These are phyloP conservation scores for Dolichopus griseipennis DNA, from an alignment of 2,888 invertebrate genomes.

Conservation along the genomic window DNA sequence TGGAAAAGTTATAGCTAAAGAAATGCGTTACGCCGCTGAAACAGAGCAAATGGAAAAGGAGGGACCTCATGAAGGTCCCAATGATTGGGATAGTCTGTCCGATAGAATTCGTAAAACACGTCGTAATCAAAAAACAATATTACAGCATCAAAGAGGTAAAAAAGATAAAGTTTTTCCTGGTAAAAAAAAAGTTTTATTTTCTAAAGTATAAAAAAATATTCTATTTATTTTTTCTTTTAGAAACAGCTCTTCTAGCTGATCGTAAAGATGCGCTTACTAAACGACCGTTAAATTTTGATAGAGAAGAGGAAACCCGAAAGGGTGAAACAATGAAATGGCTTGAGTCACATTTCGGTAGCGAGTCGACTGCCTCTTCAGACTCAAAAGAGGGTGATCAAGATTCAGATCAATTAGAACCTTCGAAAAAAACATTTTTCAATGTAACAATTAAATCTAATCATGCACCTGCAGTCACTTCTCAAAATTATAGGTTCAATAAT, in stretches of 20 bases:
- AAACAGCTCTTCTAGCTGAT: slow-evolving; percentile 46
- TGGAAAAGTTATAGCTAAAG: slow-evolving; percentile 69
- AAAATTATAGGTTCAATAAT: slow-evolving; percentile 40
- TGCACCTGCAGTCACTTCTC: slow-evolving; percentile 43
- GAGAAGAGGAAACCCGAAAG: slow-evolving; percentile 81
- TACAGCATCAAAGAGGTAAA: slow-evolving; percentile 47
- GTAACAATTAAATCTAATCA: slow-evolving; percentile 60
- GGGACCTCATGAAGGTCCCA: slow-evolving; percentile 56
- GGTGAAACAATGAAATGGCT: slow-evolving; percentile 87
- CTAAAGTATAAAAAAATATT: slow-evolving; percentile 17
- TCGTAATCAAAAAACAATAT: slow-evolving; percentile 44
- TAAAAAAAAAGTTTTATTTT: slow-evolving; percentile 11
- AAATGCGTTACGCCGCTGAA: slow-evolving; percentile 72
- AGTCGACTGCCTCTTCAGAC: slow-evolving; percentile 65
- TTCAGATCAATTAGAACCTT: slow-evolving; percentile 52
- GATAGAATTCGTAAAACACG: slow-evolving; percentile 62
- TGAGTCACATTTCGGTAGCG: slow-evolving; percentile 83
- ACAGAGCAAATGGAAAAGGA: slow-evolving; percentile 70
- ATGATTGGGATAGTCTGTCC: slow-evolving; percentile 71
- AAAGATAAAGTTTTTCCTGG: background rate
- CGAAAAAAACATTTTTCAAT: slow-evolving; percentile 66
- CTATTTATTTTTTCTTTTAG: slow-evolving; percentile 23
- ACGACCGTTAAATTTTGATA: slow-evolving; percentile 73
- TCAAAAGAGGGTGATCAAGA: slow-evolving; percentile 43
- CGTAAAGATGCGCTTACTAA: slow-evolving; percentile 75